Base-by-base conservation (phyloP, 1,140 invertebrate species). In the Ptiloglossa arizonensis region DNA sequence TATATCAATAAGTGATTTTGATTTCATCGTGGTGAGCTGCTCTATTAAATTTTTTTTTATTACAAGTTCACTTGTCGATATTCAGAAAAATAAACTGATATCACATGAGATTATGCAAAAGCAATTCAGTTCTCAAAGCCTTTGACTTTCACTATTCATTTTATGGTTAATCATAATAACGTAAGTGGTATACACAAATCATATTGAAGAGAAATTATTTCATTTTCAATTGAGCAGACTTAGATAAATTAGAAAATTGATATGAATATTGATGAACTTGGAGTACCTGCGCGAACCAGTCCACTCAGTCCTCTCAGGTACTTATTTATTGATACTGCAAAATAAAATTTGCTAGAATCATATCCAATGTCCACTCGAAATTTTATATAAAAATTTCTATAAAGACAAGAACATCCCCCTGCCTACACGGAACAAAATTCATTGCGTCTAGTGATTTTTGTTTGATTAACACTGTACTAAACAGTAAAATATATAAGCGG, bases 221-320 rank as follows among this genome's bases (percentile, higher is more conserved):
- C 2, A 41, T 41, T 22, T 64, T 79, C 44, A 57, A 72, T 75
- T 71, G 81, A 77, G 56, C 66, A 52, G 68, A 67, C 29, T 78
- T 81, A 75, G 74, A 27, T 73, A 79, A 77, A 82, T 76, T 57
- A 86, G 41, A 67, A 83, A 82, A 85, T 83, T 87, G 83, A 87
- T 87, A 87, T 87, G 83, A 63, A 82, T 86, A 74, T 82, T 75
- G 59, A 59, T 86, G 56, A 68, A 81, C 35, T 79, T 81, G 68
- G 60, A 87, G 52, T 87, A 83, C 64, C 71, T 81, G 68, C 35
- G 76, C 44, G 54, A 86, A 83, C 54, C 15, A 74, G 19, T 81
- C 68, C 35, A 41, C 56, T 81, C 44, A 80, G 72, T 83, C 64
- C 54, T 77, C 57, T 62, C 69, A 85, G 68, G 83, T 83, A 87